These are phyloP conservation scores for Taphrorychus bicolor DNA, from an alignment of 2,888 invertebrate genomes.

Conservation along the genomic window DNA sequence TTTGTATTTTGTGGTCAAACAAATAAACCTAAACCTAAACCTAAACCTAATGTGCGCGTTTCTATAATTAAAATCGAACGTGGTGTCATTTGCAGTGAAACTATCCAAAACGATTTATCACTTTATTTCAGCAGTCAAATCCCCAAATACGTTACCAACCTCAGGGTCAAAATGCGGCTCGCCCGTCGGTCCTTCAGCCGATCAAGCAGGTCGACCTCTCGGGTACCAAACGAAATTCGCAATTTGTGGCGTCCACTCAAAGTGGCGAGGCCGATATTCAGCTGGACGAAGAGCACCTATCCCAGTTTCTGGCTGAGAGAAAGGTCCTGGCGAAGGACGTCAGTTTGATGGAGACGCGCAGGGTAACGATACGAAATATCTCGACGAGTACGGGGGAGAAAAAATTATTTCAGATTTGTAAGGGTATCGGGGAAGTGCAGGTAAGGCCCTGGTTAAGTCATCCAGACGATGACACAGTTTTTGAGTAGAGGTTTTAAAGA, in stretches of 20 bases:
- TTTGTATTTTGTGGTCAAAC: too few relatives aligned
- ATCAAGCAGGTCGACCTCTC: background rate
- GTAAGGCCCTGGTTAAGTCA: slow-evolving; percentile 25
- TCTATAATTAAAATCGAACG: too few relatives aligned
- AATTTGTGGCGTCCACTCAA: too few relatives aligned
- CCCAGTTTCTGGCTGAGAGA: slow-evolving; percentile 27
- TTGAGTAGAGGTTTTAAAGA: too few relatives aligned
- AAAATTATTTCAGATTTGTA: slow-evolving; percentile 39
- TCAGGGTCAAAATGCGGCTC: too few relatives aligned
- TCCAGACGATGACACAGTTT: background rate
- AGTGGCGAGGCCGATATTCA: background rate
- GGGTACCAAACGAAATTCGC: background rate
- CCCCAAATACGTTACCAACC: too few relatives aligned
- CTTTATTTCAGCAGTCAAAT: too few relatives aligned
- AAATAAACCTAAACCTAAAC: too few relatives aligned
- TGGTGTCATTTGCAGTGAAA: too few relatives aligned
- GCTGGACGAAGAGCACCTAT: background rate
- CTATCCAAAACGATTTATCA: too few relatives aligned
- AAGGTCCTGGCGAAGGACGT: slow-evolving; percentile 35
- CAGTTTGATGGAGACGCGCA: slow-evolving; percentile 28
- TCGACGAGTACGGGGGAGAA: slow-evolving; percentile 37
- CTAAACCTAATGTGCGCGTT: too few relatives aligned
- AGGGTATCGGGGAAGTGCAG: slow-evolving; percentile 39
- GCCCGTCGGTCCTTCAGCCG: too few relatives aligned
- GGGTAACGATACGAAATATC: slow-evolving; percentile 38